Base-by-base conservation (phyloP, 2,888 invertebrate genomes). In the Gastracanthus pulcherrimus region DNA sequence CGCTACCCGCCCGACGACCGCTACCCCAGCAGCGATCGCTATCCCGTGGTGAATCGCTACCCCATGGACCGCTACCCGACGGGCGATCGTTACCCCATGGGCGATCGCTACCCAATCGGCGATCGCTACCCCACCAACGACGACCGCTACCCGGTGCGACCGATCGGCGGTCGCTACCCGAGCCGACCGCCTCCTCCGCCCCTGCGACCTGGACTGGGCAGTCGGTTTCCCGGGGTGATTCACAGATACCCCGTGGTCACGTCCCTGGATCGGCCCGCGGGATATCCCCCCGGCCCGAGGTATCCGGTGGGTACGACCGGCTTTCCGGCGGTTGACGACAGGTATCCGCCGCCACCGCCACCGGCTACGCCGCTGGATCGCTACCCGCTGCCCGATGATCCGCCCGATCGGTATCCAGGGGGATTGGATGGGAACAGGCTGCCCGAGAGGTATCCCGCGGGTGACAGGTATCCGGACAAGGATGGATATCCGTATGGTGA, bases 371-470 rank as follows among this genome's bases (percentile, higher is more conserved):
- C 92, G 85, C 85, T 86, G 11, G 93, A 94, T 83, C 92, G 93
- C 84, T 93, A 92, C 89, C 83, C 88, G 0, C 87, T 89, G 13
- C 82, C 88, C 0, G 89, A 89, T 9, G 90, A 90, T 83, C 84
- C 88, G 0, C 3, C 89, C 36, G 90, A 90, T 76, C 87, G 91
- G 1, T 91, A 89, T 84, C 91, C 92, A 0, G 84, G 84, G 23
- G 83, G 83, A n/a, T 83, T 87, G 16, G 89, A 86, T n/a, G 91
- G 92, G 83, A 87, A 87, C 34, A 84, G 87, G 84, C 91, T 92
- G 86, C 93, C 83, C 89, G 93, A 93, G 86, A 93, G 94, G 89
- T 94, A 93, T 92, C 94, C 94, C 1, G 60, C 75, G 45, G 86
- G 85, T 70, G 91, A 91, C 64, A 86, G 91, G 71, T 91, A 89